A percentile compares a stretch with the other conserved stretches of the same genome.
phyloP scores from a whole-genome alignment of 2,888 invertebrate genomes.

The Hedychridium roseum region DNA sequence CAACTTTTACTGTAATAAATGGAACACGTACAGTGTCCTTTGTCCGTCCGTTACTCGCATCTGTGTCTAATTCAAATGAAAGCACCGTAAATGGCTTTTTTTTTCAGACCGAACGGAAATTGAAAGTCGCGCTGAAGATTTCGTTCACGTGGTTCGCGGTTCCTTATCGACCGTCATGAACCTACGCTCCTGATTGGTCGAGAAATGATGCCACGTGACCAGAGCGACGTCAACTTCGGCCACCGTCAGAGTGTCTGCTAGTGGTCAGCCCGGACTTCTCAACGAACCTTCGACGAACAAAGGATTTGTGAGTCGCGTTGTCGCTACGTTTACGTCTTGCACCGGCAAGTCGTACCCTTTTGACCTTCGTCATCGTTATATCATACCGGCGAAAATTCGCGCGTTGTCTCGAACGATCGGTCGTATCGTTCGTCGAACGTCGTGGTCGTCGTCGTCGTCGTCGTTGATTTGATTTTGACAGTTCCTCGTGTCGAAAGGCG shows the following conservation, averaged over 20 bases:
- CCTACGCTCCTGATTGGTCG: slow-evolving; percentile 32
- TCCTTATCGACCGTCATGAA: slow-evolving; percentile 31
- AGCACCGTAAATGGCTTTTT: slow-evolving; percentile 12
- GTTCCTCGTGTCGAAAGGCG: too few species aligned
- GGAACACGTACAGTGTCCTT: too few species aligned
- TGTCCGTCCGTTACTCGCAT: too few species aligned
- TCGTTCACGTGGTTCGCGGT: slow-evolving; percentile 30
- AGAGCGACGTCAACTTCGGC: slow-evolving; percentile 28
- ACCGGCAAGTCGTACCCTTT: slow-evolving; percentile 2
- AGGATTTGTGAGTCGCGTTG: slow-evolving; percentile 28
- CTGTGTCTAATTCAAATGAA: too few species aligned
- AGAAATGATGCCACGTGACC: slow-evolving; percentile 36
- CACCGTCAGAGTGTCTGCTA: slow-evolving; percentile 39
- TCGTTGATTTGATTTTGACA: too few species aligned
- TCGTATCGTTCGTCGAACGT: too few species aligned
- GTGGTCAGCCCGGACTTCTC: slow-evolving; percentile 21
- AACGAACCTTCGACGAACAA: slow-evolving; percentile 36
- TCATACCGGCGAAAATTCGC: too few species aligned
- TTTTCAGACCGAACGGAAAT: slow-evolving; percentile 23
- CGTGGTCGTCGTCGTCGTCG: too few species aligned
- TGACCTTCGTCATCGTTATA: too few species aligned
- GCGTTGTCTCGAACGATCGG: too few species aligned
- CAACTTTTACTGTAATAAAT: too few species aligned
- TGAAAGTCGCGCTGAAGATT: slow-evolving; percentile 30
- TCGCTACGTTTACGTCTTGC: slow-evolving; percentile 17